Conservation (phyloP, 2,797 vertebrate species). For the Buceros bicornis region DNA sequence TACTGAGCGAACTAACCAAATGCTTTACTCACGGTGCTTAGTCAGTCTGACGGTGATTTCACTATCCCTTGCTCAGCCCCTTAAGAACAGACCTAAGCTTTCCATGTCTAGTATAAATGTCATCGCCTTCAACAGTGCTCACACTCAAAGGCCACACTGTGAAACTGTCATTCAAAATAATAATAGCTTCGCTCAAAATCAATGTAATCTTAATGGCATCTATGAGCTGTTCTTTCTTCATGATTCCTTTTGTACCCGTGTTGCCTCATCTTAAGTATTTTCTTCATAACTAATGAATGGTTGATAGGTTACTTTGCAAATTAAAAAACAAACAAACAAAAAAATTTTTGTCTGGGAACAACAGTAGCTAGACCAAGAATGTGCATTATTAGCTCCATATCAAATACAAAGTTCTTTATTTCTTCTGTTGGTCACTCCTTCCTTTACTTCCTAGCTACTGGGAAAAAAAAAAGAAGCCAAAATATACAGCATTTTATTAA, state of each 20-base stretch:
- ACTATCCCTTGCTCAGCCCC: neutral
- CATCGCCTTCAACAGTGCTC: accelerated
- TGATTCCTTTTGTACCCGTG: neutral
- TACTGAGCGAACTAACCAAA: neutral
- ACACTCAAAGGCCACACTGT: neutral
- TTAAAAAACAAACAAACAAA: neutral
- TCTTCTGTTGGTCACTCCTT: neutral
- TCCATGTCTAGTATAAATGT: neutral
- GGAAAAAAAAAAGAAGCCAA: neutral
- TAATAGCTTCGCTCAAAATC: neutral
- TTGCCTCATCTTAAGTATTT: neutral
- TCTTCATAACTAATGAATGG: neutral
- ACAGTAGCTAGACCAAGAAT: neutral
- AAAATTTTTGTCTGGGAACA: neutral
- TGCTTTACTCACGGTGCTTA: neutral
- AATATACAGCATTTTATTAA: neutral
- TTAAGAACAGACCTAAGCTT: neutral
- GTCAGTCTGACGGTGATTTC: neutral
- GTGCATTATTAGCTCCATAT: neutral
- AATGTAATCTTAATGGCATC: neutral
- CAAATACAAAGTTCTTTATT: neutral
- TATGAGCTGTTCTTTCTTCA: neutral
- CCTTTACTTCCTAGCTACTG: neutral
- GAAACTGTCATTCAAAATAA: neutral
- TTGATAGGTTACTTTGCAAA: neutral